These are phyloP conservation scores for Microcebus murinus DNA, from an alignment of 2,113 vertebrate genomes.

Conservation along the genomic window DNA sequence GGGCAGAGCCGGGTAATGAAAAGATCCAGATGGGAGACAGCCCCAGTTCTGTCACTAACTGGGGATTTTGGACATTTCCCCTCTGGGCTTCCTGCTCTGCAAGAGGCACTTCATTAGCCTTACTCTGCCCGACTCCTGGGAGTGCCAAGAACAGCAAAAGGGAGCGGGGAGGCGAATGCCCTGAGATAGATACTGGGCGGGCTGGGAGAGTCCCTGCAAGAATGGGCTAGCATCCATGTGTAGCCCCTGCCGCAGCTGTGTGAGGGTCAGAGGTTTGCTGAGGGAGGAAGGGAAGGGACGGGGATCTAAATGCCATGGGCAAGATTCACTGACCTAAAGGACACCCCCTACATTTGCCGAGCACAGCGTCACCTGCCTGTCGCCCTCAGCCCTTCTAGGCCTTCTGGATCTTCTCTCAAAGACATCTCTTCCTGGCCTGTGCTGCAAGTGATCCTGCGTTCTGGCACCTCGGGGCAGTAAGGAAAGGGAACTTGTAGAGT, in stretches of 20 bases:
- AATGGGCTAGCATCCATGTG: fast-evolving
- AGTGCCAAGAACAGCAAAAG: background rate
- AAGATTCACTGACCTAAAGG: background rate
- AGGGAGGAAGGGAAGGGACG: background rate
- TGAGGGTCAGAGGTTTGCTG: background rate
- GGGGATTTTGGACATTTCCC: background rate
- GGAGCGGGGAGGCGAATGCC: background rate
- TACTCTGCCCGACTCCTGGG: background rate
- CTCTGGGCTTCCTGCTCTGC: background rate
- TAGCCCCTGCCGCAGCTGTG: fast-evolving
- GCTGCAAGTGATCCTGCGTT: background rate
- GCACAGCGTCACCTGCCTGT: background rate
- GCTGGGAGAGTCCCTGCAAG: fast-evolving
- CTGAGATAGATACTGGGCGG: background rate
- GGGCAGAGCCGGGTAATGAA: background rate
- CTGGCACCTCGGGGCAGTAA: background rate
- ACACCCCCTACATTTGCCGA: background rate
- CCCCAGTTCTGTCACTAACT: background rate
- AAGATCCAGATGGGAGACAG: background rate
- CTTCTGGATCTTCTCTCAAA: background rate
- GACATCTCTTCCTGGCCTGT: too few species aligned
- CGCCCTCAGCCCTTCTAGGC: background rate
- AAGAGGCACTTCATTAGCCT: background rate
- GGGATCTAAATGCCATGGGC: background rate
- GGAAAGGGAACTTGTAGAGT: background rate